Percentiles rank a stretch among this genome's conserved stretches.
These are phyloP conservation scores for Labeo calbasu DNA, from an alignment of 2,797 vertebrate genomes.

Conservation along the genomic window DNA sequence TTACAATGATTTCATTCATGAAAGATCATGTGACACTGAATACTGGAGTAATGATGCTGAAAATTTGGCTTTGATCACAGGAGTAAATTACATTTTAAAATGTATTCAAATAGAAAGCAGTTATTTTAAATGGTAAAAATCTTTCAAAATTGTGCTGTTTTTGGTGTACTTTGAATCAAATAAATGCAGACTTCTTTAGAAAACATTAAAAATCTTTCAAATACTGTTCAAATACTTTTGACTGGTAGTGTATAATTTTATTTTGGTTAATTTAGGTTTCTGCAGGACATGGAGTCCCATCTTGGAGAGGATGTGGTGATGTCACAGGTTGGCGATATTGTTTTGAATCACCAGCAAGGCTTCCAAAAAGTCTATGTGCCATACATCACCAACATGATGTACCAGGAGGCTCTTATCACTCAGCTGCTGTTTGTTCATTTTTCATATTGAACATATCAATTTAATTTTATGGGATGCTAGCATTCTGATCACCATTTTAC, in stretches of 20 bases:
- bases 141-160: no score
- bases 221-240: no score
- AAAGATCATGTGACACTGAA: no score
- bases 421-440: slow-evolving; percentile 74
- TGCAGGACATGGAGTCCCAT: slow-evolving; percentile 76
- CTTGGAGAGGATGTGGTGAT: slow-evolving; percentile 73
- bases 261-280: slow-evolving; percentile 72
- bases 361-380: slow-evolving; percentile 78
- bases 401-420: slow-evolving; percentile 79
- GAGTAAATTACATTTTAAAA: no score
- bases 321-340: slow-evolving; percentile 74
- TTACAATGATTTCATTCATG: no score
- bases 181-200: no score
- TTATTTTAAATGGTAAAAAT: no score
- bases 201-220: no score
- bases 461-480: background rate
- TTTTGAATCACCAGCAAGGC: slow-evolving; percentile 71
- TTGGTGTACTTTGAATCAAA: no score
- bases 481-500: background rate
- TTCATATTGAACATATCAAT: background rate
- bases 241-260: background rate
- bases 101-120: no score
- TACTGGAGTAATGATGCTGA: no score
- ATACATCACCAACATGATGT: slow-evolving; percentile 85
- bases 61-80: no score